Conservation (phyloP, 1,140 invertebrate genomes). For the Solenopsis invicta region DNA sequence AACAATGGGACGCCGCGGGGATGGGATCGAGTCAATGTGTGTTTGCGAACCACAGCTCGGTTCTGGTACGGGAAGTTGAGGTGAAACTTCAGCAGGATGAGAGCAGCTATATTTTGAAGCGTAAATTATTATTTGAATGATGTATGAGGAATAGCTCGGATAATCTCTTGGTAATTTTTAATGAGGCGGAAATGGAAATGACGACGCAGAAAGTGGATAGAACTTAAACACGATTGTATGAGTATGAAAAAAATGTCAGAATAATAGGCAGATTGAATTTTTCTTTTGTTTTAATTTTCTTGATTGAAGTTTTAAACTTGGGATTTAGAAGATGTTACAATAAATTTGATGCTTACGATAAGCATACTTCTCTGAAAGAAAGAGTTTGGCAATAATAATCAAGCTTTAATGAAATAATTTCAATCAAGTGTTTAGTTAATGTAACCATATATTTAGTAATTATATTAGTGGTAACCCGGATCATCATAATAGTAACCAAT, state of each 20-base stretch:
- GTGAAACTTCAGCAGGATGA: slow-evolving; percentile 26
- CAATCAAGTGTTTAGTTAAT: too few relatives aligned
- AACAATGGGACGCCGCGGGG: slow-evolving; percentile 26
- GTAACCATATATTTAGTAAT: too few relatives aligned
- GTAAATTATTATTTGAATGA: slow-evolving; percentile 35
- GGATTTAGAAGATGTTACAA: too few relatives aligned
- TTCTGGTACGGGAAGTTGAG: slow-evolving; percentile 11
- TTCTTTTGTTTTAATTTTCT: too few relatives aligned
- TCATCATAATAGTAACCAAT: too few relatives aligned
- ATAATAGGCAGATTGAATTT: too few relatives aligned
- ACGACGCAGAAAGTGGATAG: not conserved
- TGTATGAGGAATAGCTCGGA: slow-evolving; percentile 1
- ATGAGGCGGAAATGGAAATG: not conserved
- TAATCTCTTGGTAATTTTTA: slow-evolving; percentile 9
- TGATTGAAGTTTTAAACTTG: too few relatives aligned
- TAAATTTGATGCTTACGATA: too few relatives aligned
- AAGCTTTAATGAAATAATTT: too few relatives aligned
- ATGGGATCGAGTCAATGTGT: slow-evolving; percentile 29
- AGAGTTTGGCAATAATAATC: too few relatives aligned
- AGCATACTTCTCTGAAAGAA: too few relatives aligned
- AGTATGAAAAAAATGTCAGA: slow-evolving; percentile 2
- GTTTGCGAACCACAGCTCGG: slow-evolving; percentile 23
- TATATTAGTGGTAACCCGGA: too few relatives aligned
- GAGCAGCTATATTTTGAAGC: not conserved
- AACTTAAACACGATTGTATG: not conserved